These are phyloP conservation scores for Chanos chanos DNA, from an alignment of 2,797 vertebrate species.

Conservation along the genomic window DNA sequence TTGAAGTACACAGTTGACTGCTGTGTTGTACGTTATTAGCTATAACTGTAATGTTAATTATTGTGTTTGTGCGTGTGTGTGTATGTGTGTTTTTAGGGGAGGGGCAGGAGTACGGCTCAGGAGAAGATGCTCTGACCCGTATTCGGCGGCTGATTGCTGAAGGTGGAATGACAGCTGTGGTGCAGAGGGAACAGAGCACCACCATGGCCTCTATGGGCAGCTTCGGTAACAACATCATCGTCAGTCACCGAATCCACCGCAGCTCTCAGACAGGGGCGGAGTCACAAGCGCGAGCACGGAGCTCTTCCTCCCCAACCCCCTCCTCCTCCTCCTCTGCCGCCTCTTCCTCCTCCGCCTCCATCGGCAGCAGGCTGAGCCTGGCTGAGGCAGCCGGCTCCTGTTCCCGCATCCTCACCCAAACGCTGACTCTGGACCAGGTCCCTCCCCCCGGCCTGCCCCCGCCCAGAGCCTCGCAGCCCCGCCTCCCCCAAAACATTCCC, in stretches of 20 bases:
- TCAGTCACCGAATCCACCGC: conserved; percentile 93
- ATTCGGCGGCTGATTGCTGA: conserved; percentile 91
- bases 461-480: neutral
- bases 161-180: conserved; percentile 93
- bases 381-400: neutral
- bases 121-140: conserved; percentile 86
- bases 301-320: neutral
- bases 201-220: conserved; percentile 97
- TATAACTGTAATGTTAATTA: too few relatives aligned
- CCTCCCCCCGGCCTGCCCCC: neutral
- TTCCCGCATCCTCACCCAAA: neutral
- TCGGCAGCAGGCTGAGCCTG: too few relatives aligned
- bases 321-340: neutral
- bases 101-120: conserved; percentile 63
- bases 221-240: conserved; percentile 95
- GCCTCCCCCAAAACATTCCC: too few relatives aligned
- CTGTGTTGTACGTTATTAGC: too few relatives aligned
- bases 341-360: too few relatives aligned
- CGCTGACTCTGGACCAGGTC: neutral
- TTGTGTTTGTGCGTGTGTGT: too few relatives aligned
- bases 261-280: conserved; percentile 83
- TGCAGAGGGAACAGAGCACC: conserved; percentile 94
- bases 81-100: too few relatives aligned
- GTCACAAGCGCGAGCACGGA: neutral
- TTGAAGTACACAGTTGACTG: too few relatives aligned